Evolutionary conservation across 2,888 invertebrate species (phyloP).

Genomic region (Xanthorhoe spadicearia): DNA sequence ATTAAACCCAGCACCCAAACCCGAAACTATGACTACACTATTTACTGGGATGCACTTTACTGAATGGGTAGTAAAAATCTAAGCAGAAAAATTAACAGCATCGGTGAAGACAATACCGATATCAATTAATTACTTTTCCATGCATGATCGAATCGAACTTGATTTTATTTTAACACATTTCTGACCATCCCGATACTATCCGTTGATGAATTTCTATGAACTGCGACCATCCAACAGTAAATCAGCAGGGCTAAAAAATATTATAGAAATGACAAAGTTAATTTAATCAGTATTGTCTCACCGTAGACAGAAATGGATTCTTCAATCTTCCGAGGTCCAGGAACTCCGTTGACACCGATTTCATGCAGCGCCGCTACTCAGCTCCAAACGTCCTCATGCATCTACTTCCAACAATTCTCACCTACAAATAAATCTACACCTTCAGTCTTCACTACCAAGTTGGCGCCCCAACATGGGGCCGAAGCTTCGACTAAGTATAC

Average conservation of each 20-base stretch:
- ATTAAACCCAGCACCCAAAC: slow-evolving; percentile 76
- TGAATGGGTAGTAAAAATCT: slow-evolving; percentile 63
- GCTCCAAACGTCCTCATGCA: slow-evolving; percentile 70
- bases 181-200: neutral
- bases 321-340: slow-evolving; percentile 51
- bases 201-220: neutral
- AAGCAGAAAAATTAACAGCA: slow-evolving; percentile 66
- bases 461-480: slow-evolving; percentile 69
- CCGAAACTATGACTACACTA: slow-evolving; percentile 72
- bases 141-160: slow-evolving; percentile 24
- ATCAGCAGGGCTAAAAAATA: neutral
- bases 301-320: slow-evolving; percentile 53
- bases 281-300: slow-evolving; percentile 58
- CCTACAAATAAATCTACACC: slow-evolving; percentile 49
- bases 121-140: slow-evolving; percentile 26
- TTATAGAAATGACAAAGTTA: neutral
- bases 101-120: slow-evolving; percentile 67
- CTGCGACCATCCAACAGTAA: slow-evolving; percentile 1
- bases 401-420: slow-evolving; percentile 63
- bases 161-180: neutral
- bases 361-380: slow-evolving; percentile 73
- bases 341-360: slow-evolving; percentile 51
- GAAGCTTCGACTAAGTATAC: slow-evolving; percentile 73
- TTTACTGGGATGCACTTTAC: slow-evolving; percentile 82
- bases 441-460: slow-evolving; percentile 39